Base-by-base conservation (phyloP, 1,140 invertebrate genomes). In the Halictus rubicundus region DNA sequence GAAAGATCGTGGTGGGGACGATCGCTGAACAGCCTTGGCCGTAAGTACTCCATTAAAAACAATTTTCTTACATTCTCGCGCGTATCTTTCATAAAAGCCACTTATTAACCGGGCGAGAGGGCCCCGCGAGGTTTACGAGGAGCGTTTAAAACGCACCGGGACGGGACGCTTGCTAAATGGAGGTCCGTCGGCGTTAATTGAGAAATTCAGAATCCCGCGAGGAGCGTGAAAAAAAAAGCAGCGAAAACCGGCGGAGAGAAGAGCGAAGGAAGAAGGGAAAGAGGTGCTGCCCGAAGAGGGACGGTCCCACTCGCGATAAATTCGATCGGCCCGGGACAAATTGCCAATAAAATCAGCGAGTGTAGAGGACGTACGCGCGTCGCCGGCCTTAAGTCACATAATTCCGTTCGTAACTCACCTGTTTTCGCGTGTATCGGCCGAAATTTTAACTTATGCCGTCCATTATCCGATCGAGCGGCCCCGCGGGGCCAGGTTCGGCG, bases 391-490 rank as follows among this genome's bases (percentile, higher is more conserved):
- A 87, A 89, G 86, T 89, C 87, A 88, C 89, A 87, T 87, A 90
- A 91, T 88, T 89, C 85, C 80, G 76, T 77, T 63, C 82, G 86
- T 89, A 89, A 90, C 85, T 91, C 89, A 91, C 89, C 87, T 89
- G 89, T 87, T 90, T 89, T 85, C 82, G 83, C 83, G 78, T 81
- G 84, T 89, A 90, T 90, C 89, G 78, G 64, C 73, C 84, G 82
- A 89, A 90, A 90, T 90, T 90, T 90, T 89, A 89, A 91, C 89
- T 91, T 90, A 89, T 84, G 83, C 81, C 83, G 64, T 57, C 87
- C 86, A 91, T 91, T 91, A 91, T 89, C 89, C 87, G 80, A 84
- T 80, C 87, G 85, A 82, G 68, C 65, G 61, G 54, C 42, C 21
- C 23, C 63, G 46, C 61, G 64, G 60, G 37, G 14, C 32, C 27